Evolutionary conservation across 2,888 invertebrate genomes (phyloP).

Genomic region (Macrostomum cliftonense): DNA sequence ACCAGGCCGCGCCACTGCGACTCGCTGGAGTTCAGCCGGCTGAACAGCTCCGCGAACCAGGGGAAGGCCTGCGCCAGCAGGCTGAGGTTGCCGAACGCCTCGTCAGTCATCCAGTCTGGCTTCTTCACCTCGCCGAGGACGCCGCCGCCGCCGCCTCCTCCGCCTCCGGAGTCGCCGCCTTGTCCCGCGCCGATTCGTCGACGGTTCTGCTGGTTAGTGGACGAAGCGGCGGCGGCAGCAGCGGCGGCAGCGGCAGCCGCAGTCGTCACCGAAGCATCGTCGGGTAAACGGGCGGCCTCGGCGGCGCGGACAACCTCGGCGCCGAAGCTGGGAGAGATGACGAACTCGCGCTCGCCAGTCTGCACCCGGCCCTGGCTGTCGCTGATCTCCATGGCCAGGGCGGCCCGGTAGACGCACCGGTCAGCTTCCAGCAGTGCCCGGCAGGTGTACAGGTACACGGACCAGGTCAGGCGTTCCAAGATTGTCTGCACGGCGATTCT

Average conservation of each 20-base stretch:
- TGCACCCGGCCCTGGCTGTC: constrained; percentile 25
- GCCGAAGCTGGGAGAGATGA: constrained; percentile 32
- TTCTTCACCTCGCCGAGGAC: constrained; percentile 22
- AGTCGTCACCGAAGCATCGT: not conserved
- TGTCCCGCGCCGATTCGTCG: too few relatives aligned
- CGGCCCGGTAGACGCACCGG: constrained; percentile 24
- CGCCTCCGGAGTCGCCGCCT: not conserved
- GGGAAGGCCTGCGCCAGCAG: constrained; percentile 33
- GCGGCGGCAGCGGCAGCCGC: not conserved
- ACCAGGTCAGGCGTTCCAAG: constrained; percentile 27
- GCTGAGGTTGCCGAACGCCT: constrained; percentile 35
- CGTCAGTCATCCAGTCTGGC: constrained; percentile 39
- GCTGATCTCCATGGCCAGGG: constrained; percentile 29
- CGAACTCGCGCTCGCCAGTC: constrained; percentile 31
- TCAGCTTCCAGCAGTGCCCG: constrained; percentile 26
- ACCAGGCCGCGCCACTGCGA: constrained; percentile 35
- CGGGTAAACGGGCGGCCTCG: not conserved
- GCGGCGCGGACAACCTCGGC: constrained; percentile 14
- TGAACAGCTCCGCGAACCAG: constrained; percentile 38
- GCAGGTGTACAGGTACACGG: constrained; percentile 22
- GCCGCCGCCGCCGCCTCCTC: constrained; percentile 4
- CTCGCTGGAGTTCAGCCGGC: constrained; percentile 22
- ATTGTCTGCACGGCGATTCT: constrained; percentile 19
- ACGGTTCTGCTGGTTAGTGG: not conserved
- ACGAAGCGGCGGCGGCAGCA: not conserved